phyloP scores from a whole-genome alignment of 2,113 vertebrate species.

The Ctenodactylus gundi region DNA sequence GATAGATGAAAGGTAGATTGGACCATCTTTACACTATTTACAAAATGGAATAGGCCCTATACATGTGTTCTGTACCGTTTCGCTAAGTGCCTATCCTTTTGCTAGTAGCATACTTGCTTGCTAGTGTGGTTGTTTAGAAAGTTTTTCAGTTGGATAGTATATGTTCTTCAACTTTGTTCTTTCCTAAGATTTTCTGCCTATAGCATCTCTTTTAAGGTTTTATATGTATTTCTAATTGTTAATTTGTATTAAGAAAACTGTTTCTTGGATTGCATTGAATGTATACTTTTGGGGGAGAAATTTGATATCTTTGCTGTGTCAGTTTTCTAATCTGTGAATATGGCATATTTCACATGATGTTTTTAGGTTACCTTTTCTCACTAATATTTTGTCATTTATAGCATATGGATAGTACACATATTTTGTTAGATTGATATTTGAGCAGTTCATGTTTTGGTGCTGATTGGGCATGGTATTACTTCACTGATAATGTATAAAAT shows the following conservation, averaged over 20 bases:
- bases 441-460: not conserved
- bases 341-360: not conserved
- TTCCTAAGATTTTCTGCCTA: not conserved
- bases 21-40: not conserved
- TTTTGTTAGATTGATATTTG: not conserved
- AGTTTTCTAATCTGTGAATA: not conserved
- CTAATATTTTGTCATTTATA: not conserved
- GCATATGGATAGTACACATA: not conserved
- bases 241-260: not conserved
- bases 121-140: not conserved
- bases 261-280: not conserved
- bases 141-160: not conserved
- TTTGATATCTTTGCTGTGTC: not conserved
- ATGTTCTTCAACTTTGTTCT: not conserved
- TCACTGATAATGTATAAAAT: not conserved
- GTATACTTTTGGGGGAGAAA: not conserved
- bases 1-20: too few species aligned
- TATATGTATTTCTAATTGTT: not conserved
- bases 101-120: not conserved
- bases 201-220: not conserved
- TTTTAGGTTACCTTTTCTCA: not conserved
- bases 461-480: not conserved
- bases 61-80: not conserved
- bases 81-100: not conserved
- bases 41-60: not conserved